Evolutionary conservation across 2,888 invertebrate genomes (phyloP).

Genomic region (Limulus polyphemus): DNA sequence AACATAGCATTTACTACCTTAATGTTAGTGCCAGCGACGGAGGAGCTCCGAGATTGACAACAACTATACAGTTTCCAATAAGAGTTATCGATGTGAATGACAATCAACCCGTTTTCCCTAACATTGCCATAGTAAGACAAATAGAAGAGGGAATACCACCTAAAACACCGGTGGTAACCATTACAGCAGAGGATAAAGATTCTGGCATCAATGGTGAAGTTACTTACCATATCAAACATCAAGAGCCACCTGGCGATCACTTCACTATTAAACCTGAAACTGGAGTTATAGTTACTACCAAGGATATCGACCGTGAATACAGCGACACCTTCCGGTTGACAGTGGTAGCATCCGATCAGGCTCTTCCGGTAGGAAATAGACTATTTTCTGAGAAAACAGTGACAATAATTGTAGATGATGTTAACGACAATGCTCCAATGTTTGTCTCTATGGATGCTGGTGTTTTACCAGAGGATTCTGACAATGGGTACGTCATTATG

Average conservation of each 20-base stretch:
- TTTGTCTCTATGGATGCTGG: constrained; percentile 83
- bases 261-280: constrained; percentile 75
- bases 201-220: constrained; percentile 82
- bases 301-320: constrained; percentile 77
- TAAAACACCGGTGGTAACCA: constrained; percentile 76
- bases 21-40: constrained; percentile 82
- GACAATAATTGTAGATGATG: constrained; percentile 80
- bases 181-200: constrained; percentile 88
- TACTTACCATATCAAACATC: constrained; percentile 68
- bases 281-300: constrained; percentile 73
- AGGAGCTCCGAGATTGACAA: constrained; percentile 67
- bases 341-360: constrained; percentile 80
- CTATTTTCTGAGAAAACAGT: constrained; percentile 80
- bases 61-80: constrained; percentile 65
- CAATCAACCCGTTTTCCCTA: constrained; percentile 83
- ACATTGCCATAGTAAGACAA: constrained; percentile 80
- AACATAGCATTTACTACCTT: constrained; percentile 61
- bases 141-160: constrained; percentile 77
- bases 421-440: constrained; percentile 82
- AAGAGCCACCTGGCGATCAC: constrained; percentile 66
- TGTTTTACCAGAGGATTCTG: constrained; percentile 49
- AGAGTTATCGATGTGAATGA: constrained; percentile 85
- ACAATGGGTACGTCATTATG: constrained; percentile 52
- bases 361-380: constrained; percentile 54
- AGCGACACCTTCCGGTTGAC: constrained; percentile 77